Evolutionary conservation across 2,888 invertebrate species (phyloP), one percentile per base, ranked within the genome.

Genomic region (Kryphioiulus occultus): DNA sequence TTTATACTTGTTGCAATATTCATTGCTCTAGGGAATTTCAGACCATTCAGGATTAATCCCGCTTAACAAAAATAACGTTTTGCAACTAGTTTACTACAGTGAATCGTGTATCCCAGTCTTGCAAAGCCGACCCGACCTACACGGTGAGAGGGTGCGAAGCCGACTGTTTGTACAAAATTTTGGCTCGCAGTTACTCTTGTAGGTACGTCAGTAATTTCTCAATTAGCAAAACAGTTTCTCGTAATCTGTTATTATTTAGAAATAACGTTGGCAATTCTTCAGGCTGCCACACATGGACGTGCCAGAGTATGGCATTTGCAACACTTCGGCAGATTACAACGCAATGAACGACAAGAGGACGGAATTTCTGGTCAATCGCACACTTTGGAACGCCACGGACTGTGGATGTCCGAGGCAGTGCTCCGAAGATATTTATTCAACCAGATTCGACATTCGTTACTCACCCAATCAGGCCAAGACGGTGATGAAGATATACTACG

Each of bases 251-350:
- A 3, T 39, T 5, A 39, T 9, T 9, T 39, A 3, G 10, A 59
- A 59, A 59, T 39, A 3, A 59, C 22, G n/a, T 35, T 35, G 35
- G n/a, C n/a, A n/a, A 17, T 84, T 35, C 7, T 17, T 17, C 17
- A 87, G 87, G 35, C 47, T 87, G 19, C 87, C 87, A 12, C 32
- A 87, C 22, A 87, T 87, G 87, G 44, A 87, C 26, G 9, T 82
- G 42, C 78, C 53, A 35, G 83, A 87, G 10, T 53, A 32, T 44
- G 83, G 82, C 22, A 35, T 87, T 12, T 87, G 87, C 32, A 87
- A 82, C 42, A 32, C 26, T 1, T 83, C 83, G 3, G 82, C 17
- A 2, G 30, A 39, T 42, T 83, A 87, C 44, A 87, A 87, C 26
- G 83, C 15, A 44, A 44, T 83, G 42, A 42, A 82, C 83, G 83